Conservation (phyloP, 37 sponge, comb jelly and placozoan genomes). For the Spongia lamella region DNA sequence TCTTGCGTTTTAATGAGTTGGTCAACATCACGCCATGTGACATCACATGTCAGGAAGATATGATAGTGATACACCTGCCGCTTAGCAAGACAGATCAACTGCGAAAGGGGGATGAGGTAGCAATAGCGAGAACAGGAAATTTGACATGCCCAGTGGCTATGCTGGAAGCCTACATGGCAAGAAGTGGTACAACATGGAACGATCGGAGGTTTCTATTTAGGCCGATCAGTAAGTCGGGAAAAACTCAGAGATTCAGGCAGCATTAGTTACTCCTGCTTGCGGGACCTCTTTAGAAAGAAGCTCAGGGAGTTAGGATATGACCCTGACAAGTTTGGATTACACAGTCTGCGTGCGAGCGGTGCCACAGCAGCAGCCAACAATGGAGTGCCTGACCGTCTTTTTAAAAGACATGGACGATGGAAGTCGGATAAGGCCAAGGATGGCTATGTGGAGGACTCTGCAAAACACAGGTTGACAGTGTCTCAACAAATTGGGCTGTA, state of each 20-base stretch:
- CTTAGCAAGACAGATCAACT: conserved; percentile 20
- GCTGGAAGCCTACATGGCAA: neutral
- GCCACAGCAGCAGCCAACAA: no score
- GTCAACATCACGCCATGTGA: neutral
- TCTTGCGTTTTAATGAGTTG: conserved; percentile 15
- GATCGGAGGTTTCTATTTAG: neutral
- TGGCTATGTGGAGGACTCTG: no score
- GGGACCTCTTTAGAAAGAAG: conserved; percentile 19
- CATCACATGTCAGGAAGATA: neutral
- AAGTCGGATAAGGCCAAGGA: no score
- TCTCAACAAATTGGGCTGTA: no score
- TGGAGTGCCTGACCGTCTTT: no score
- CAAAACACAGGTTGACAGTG: no score
- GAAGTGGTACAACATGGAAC: neutral
- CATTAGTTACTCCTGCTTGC: conserved; percentile 7
- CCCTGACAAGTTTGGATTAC: no score
- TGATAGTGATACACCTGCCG: conserved; percentile 1
- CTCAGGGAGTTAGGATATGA: no score
- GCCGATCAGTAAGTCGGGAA: neutral
- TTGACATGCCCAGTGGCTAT: conserved; percentile 10
- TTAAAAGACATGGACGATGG: no score
- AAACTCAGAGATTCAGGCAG: neutral
- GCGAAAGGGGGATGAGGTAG: neutral
- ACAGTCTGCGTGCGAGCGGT: no score
- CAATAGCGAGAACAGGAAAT: neutral